Conservation (phyloP, 2,888 invertebrate species). For the Noctua comes region DNA sequence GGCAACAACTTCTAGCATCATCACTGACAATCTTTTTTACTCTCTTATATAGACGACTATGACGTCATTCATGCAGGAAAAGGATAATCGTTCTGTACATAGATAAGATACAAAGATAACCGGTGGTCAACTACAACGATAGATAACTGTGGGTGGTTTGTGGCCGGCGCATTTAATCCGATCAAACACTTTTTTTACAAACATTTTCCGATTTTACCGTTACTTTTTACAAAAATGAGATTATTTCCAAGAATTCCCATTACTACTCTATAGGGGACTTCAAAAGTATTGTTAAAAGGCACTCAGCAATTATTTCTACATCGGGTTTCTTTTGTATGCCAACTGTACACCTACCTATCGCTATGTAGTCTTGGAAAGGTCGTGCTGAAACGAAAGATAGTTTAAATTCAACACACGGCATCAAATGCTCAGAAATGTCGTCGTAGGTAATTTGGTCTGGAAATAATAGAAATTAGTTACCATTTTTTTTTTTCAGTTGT, state of each 20-base stretch:
- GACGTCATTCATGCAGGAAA: neutral
- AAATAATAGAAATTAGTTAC: neutral
- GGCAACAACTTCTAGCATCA: neutral
- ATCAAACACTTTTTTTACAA: constrained; percentile 1
- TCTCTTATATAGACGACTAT: neutral
- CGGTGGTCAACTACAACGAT: constrained; percentile 11
- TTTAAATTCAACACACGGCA: neutral
- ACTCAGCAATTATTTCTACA: neutral
- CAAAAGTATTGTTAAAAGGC: neutral
- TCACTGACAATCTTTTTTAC: neutral
- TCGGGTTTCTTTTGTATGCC: neutral
- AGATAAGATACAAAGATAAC: neutral
- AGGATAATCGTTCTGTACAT: neutral
- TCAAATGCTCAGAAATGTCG: neutral
- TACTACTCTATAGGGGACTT: neutral
- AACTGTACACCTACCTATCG: neutral
- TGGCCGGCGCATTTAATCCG: neutral
- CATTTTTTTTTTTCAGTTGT: neutral
- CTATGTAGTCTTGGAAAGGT: neutral
- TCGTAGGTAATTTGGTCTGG: neutral
- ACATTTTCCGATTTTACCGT: constrained; percentile 15
- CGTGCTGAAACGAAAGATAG: neutral
- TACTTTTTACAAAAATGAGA: constrained; percentile 6
- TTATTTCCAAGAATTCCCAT: neutral
- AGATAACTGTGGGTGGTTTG: neutral